phyloP scores from a whole-genome alignment of 2,888 invertebrate genomes.

The Chrysolina haemoptera region DNA sequence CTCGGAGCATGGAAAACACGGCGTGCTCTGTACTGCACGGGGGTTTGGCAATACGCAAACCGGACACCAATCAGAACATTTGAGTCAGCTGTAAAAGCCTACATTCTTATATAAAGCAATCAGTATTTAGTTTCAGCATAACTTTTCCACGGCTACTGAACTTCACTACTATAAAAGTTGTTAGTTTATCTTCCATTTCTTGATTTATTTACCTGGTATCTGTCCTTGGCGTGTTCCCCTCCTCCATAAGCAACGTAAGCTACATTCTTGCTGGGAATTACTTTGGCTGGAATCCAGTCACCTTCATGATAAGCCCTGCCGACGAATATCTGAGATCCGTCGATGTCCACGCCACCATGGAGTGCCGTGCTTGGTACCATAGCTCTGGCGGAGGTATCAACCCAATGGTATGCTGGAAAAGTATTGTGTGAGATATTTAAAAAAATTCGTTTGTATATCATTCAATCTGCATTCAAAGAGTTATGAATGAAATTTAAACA shows the following conservation, averaged over 20 bases:
- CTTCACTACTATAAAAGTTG: too few species aligned
- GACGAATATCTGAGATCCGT: conserved; percentile 81
- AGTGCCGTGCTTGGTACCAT: conserved; percentile 73
- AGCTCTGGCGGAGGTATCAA: conserved; percentile 66
- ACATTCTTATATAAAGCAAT: too few species aligned
- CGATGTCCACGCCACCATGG: conserved; percentile 77
- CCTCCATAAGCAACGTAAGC: conserved; percentile 78
- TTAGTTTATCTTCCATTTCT: neutral
- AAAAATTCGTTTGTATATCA: neutral
- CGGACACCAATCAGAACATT: too few species aligned
- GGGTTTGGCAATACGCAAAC: too few species aligned
- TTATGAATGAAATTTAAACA: too few species aligned
- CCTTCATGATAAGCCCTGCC: conserved; percentile 80
- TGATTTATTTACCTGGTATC: conserved; percentile 68
- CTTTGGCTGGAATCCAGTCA: conserved; percentile 78
- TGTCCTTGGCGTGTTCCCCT: conserved; percentile 76
- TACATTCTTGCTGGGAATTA: conserved; percentile 76
- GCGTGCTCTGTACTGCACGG: too few species aligned
- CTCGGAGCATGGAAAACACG: too few species aligned
- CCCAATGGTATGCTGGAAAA: conserved; percentile 67
- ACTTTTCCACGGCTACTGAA: too few species aligned
- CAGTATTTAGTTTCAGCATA: too few species aligned
- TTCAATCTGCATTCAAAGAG: too few species aligned
- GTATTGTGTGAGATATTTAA: neutral
- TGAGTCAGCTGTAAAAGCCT: too few species aligned